Conservation (phyloP, 2,797 vertebrate species). For the Microchirus variegatus region DNA sequence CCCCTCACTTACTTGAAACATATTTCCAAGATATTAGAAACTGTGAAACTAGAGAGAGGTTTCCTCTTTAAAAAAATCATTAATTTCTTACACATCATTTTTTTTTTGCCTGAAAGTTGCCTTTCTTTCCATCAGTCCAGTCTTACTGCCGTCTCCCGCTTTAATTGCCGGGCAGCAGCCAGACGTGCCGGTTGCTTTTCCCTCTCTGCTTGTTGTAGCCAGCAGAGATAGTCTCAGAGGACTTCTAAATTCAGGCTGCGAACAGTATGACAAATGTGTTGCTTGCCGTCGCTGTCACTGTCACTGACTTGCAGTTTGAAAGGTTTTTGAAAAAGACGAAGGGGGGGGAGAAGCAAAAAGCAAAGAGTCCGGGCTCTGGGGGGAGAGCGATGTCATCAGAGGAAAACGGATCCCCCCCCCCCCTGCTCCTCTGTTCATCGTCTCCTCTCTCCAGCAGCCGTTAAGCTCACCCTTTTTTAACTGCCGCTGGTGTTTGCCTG, state of each 20-base stretch:
- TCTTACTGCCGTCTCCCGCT: slow-evolving; percentile 1
- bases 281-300: slow-evolving; percentile 50
- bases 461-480: slow-evolving; percentile 63
- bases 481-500: slow-evolving; percentile 41
- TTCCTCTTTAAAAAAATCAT: slow-evolving; percentile 29
- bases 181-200: slow-evolving; percentile 5
- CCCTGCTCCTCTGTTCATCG: slow-evolving; percentile 38
- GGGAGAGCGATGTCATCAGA: slow-evolving; percentile 56
- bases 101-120: no score
- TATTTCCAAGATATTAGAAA: slow-evolving; percentile 49
- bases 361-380: slow-evolving; percentile 32
- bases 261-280: slow-evolving; percentile 62
- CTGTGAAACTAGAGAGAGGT: slow-evolving; percentile 31
- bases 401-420: slow-evolving; percentile 41
- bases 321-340: slow-evolving; percentile 37
- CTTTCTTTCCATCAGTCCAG: neutral
- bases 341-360: slow-evolving; percentile 15
- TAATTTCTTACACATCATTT: slow-evolving; percentile 18
- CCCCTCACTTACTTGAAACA: slow-evolving; percentile 46
- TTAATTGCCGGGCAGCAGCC: slow-evolving; percentile 39
- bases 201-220: slow-evolving; percentile 20
- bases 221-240: slow-evolving; percentile 54
- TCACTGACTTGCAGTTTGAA: slow-evolving; percentile 52
- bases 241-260: slow-evolving; percentile 64
- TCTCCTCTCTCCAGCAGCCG: slow-evolving; percentile 54